Evolutionary conservation across 53 echinoderm and acorn worm species (phyloP).

Genomic region (Zoroaster sp.): DNA sequence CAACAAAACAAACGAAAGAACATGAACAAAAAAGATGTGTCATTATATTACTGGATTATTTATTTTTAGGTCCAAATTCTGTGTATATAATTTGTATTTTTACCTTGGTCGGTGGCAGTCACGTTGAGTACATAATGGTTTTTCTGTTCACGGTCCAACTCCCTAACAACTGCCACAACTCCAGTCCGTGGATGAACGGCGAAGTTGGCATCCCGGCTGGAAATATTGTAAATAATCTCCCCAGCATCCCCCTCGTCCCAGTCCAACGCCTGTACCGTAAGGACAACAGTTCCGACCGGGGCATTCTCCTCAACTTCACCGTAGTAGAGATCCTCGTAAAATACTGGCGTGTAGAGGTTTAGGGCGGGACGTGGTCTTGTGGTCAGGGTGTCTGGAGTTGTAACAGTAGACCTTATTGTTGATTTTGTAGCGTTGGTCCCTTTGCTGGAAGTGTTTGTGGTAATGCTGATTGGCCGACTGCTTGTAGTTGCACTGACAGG

Average conservation of each 20-base stretch:
- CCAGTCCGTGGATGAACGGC: conserved; percentile 19
- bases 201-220: background rate
- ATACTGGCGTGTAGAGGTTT: conserved; percentile 30
- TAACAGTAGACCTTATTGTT: background rate
- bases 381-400: background rate
- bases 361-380: background rate
- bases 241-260: conserved; percentile 25
- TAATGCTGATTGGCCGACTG: background rate
- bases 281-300: conserved; percentile 3
- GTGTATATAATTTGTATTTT: background rate
- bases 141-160: conserved; percentile 12
- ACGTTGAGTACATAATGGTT: background rate
- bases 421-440: background rate
- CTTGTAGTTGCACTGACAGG: background rate
- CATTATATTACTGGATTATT: background rate
- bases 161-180: background rate
- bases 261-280: conserved; percentile 30
- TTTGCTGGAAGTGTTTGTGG: no score
- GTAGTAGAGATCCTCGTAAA: conserved; percentile 40
- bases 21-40: no score
- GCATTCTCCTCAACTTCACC: background rate
- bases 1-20: no score
- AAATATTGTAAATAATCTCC: background rate
- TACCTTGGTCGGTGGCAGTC: conserved; percentile 30
- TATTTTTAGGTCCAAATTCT: background rate